phyloP scores from a whole-genome alignment of 2,797 vertebrate species.

The Poeciliopsis paucimaculata region DNA sequence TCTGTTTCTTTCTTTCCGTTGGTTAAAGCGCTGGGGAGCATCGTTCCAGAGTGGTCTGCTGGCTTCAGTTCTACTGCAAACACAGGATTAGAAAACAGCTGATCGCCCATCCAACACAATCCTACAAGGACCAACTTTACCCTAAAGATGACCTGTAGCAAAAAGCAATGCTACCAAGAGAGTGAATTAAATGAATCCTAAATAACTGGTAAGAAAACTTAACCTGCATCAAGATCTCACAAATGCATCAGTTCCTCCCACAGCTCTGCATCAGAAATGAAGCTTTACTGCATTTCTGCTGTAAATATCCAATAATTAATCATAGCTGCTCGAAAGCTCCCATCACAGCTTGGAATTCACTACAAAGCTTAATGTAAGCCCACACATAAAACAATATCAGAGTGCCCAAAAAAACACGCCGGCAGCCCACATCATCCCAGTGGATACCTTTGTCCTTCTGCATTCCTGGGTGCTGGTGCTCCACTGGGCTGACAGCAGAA shows the following conservation, averaged over 20 bases:
- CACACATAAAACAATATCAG: conserved; percentile 44
- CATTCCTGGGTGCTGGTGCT: conserved; percentile 74
- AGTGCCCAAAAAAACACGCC: conserved; percentile 23
- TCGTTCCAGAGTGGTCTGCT: conserved; percentile 40
- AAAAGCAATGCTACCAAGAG: neutral
- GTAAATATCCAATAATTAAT: conserved; percentile 42
- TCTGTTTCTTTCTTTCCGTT: conserved; percentile 71
- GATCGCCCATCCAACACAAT: conserved; percentile 13
- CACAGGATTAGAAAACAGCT: conserved; percentile 31
- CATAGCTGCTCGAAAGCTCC: conserved; percentile 17
- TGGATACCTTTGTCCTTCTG: conserved; percentile 79
- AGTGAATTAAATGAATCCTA: neutral
- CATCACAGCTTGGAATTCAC: conserved; percentile 13
- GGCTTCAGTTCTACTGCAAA: conserved; percentile 53
- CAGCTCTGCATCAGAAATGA: conserved; percentile 5
- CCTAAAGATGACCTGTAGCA: conserved; percentile 7
- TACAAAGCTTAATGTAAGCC: conserved; percentile 16
- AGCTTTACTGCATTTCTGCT: conserved; percentile 5
- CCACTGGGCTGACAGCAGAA: conserved; percentile 67
- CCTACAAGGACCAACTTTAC: neutral
- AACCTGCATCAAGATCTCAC: neutral
- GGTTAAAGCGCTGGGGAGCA: conserved; percentile 63
- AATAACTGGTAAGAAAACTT: conserved; percentile 10
- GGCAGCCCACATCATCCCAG: conserved; percentile 22
- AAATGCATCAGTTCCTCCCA: conserved; percentile 18